A percentile compares a stretch with the other conserved stretches of the same genome.
Evolutionary conservation across 1,140 invertebrate genomes (phyloP).

Genomic region (Microplitis demolitor): DNA sequence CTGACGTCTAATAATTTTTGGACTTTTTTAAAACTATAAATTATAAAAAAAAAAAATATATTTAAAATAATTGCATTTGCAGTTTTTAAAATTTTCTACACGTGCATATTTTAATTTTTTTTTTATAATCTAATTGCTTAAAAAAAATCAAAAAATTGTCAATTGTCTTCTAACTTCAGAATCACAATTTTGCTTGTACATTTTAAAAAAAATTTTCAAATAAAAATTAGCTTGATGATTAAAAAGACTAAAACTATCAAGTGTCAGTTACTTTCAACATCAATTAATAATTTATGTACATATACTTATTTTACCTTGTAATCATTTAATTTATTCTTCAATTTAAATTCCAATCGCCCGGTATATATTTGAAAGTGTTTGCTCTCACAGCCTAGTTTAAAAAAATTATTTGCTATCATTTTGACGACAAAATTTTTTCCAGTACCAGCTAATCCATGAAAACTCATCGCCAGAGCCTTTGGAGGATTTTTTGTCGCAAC

Average conservation of each 20-base stretch:
- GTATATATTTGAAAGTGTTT: constrained; percentile 82
- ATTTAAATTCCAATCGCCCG: constrained; percentile 79
- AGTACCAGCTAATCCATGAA: constrained; percentile 81
- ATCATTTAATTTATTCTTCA: constrained; percentile 48
- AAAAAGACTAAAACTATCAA: not conserved
- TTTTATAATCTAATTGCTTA: too few relatives aligned
- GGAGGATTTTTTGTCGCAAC: constrained; percentile 56
- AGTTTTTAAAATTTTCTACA: too few relatives aligned
- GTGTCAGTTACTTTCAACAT: not conserved
- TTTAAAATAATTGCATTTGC: too few relatives aligned
- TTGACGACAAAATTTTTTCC: constrained; percentile 88
- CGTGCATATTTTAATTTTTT: too few relatives aligned
- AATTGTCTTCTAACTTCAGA: too few relatives aligned
- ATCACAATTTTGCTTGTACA: too few relatives aligned
- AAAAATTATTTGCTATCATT: constrained; percentile 81
- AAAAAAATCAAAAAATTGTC: too few relatives aligned
- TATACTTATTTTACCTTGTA: constrained; percentile 61
- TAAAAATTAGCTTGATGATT: too few relatives aligned
- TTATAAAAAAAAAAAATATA: too few relatives aligned
- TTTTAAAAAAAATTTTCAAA: too few relatives aligned
- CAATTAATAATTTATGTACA: not conserved
- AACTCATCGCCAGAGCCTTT: constrained; percentile 75
- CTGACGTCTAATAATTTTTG: too few relatives aligned
- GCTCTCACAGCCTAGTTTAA: constrained; percentile 73
- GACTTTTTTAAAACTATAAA: too few relatives aligned